Evolutionary conservation across 2,113 vertebrate genomes (phyloP), one percentile per base, ranked within the genome.

Genomic region (Pseudonaja textilis): DNA sequence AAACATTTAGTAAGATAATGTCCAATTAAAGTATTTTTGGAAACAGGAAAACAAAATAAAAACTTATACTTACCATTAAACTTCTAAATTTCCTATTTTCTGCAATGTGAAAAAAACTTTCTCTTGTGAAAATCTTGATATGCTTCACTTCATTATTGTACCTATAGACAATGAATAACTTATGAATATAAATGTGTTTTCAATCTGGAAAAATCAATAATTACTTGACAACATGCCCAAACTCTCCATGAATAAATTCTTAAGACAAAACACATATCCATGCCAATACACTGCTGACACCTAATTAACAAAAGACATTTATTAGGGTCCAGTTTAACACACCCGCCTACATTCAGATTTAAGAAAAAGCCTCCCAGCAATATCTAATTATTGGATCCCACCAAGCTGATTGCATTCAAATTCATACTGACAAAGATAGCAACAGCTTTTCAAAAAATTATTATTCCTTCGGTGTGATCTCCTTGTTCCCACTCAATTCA

Each of bases 91-190:
- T 99, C 97, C 98, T 98, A 97, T 99, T 99, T 98, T 99, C 99
- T 54, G 99, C 98, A 96, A 99, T 99, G 98, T 99, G 98, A 97
- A 99, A 99, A 97, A 97, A 98, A 95, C 98, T 98, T 95, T 99
- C 99, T 97, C 98, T 99, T 96, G 98, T 98, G 98, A 99, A 98
- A 98, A 99, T 99, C 98, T 99, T 99, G 98, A 99, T 99, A 98
- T 99, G 99, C 96, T 99, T 99, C 98, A 99, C 99, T 97, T 99
- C 99, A 1, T 99, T 99, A 98, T 99, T 99, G 97, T 99, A 99
- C 99, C 99, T 99, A 98, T 97, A 95, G 98, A 98, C 97, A 97
- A 98, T 97, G 98, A 98, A 98, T 98, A 99, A 98, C 98, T 98
- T 98, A 98, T 98, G 98, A 98, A 98, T 98, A 98, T 98, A 98